These are phyloP conservation scores for Ranitomeya variabilis DNA, from an alignment of 2,113 vertebrate species.

Conservation along the genomic window DNA sequence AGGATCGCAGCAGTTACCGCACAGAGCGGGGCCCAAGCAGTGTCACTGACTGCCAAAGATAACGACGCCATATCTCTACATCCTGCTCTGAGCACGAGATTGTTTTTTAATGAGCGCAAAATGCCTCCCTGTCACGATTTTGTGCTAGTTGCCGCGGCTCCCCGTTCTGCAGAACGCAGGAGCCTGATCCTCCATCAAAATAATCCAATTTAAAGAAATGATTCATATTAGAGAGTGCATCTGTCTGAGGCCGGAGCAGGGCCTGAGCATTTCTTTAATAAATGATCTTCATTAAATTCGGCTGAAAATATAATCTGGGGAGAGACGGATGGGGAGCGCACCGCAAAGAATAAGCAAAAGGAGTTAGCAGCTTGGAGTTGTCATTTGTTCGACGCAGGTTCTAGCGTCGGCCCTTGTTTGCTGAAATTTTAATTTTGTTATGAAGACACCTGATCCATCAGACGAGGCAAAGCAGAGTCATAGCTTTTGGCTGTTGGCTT, in stretches of 20 bases:
- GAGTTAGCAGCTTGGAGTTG: slow-evolving; percentile 70
- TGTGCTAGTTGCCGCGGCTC: slow-evolving; percentile 62
- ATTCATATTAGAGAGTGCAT: slow-evolving; percentile 74
- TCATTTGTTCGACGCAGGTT: slow-evolving; percentile 69
- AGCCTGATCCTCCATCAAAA: slow-evolving; percentile 70
- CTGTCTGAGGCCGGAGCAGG: slow-evolving; percentile 73
- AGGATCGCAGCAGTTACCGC: neutral
- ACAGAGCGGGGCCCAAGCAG: neutral
- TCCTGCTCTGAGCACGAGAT: slow-evolving; percentile 55
- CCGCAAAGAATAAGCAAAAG: slow-evolving; percentile 73
- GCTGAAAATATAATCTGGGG: slow-evolving; percentile 75
- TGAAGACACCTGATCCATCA: slow-evolving; percentile 68
- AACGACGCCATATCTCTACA: slow-evolving; percentile 59
- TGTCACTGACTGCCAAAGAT: slow-evolving; percentile 17
- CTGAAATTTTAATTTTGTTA: slow-evolving; percentile 74
- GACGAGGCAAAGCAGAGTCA: slow-evolving; percentile 59
- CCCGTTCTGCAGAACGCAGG: slow-evolving; percentile 59
- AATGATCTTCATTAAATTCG: slow-evolving; percentile 76
- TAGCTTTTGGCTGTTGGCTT: slow-evolving; percentile 61
- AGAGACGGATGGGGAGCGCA: slow-evolving; percentile 66
- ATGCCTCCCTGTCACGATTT: slow-evolving; percentile 62
- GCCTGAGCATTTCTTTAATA: slow-evolving; percentile 74
- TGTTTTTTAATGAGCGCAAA: slow-evolving; percentile 62
- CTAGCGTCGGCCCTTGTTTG: slow-evolving; percentile 65
- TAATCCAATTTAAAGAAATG: slow-evolving; percentile 75